These are phyloP conservation scores for Nomada fabriciana DNA, from an alignment of 2,888 invertebrate genomes.

Conservation along the genomic window DNA sequence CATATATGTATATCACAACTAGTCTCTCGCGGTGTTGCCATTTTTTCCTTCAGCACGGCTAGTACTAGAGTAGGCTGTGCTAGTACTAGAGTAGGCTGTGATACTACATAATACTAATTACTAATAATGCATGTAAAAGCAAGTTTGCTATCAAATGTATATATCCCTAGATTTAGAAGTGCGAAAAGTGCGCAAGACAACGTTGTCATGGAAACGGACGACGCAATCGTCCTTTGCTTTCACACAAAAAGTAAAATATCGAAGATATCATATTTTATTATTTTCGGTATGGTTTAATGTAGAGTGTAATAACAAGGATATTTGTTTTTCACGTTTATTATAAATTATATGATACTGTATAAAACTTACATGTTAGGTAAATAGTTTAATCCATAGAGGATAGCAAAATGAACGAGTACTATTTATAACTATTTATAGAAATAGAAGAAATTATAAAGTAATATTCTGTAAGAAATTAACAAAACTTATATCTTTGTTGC, in stretches of 20 bases:
- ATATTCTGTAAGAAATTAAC: neutral
- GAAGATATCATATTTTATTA: neutral
- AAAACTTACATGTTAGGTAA: neutral
- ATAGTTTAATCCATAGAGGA: neutral
- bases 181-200: too few relatives aligned
- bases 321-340: slow-evolving; percentile 24
- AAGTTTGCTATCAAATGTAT: too few relatives aligned
- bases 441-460: slow-evolving; percentile 23
- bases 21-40: too few relatives aligned
- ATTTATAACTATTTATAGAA: neutral
- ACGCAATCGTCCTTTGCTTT: too few relatives aligned
- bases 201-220: too few relatives aligned
- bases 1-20: too few relatives aligned
- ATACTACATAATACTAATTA: too few relatives aligned
- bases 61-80: too few relatives aligned
- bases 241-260: neutral
- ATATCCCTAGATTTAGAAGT: too few relatives aligned
- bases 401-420: neutral
- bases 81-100: too few relatives aligned
- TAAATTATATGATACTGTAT: neutral
- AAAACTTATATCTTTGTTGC: neutral
- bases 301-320: neutral
- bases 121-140: too few relatives aligned
- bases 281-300: neutral
- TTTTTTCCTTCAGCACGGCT: too few relatives aligned